A percentile compares a stretch with the other conserved stretches of the same genome.
These are phyloP conservation scores for Nasua narica DNA, from an alignment of 2,797 vertebrate genomes.

Conservation along the genomic window DNA sequence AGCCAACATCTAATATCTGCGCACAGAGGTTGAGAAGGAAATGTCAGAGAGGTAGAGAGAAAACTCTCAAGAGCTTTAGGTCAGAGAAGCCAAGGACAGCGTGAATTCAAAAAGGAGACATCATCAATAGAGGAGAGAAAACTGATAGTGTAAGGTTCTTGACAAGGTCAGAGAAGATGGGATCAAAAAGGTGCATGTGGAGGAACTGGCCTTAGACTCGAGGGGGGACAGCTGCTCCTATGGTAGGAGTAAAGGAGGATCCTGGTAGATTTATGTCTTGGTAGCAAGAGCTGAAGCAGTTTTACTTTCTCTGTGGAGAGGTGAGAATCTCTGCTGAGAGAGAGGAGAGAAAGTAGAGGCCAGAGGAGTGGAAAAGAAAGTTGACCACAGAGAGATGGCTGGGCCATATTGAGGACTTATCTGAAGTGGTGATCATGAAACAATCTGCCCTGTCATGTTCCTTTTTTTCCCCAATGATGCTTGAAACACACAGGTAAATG, in stretches of 20 bases:
- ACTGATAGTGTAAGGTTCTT: background rate
- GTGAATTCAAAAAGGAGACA: slow-evolving; percentile 8
- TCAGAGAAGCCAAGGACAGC: slow-evolving; percentile 33
- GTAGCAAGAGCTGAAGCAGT: background rate
- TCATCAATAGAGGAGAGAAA: slow-evolving; percentile 24
- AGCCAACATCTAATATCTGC: background rate
- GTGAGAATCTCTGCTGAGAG: background rate
- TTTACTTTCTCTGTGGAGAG: slow-evolving; percentile 23
- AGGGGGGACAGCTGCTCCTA: background rate
- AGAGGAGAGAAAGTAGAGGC: background rate
- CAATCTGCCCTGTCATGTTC: background rate
- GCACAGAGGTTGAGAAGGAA: background rate
- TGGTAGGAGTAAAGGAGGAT: background rate
- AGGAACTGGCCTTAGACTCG: background rate
- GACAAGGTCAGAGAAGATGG: slow-evolving; percentile 5
- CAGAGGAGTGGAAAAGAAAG: background rate
- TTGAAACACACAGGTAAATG: background rate
- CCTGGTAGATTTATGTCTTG: background rate
- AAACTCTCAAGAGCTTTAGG: background rate
- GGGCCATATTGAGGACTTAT: background rate
- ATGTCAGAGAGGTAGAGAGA: background rate
- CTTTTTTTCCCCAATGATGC: background rate
- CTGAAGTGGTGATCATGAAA: background rate
- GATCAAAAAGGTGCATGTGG: background rate
- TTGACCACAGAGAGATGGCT: background rate